phyloP scores from a whole-genome alignment of 2,797 vertebrate genomes.

The Coilia nasus region DNA sequence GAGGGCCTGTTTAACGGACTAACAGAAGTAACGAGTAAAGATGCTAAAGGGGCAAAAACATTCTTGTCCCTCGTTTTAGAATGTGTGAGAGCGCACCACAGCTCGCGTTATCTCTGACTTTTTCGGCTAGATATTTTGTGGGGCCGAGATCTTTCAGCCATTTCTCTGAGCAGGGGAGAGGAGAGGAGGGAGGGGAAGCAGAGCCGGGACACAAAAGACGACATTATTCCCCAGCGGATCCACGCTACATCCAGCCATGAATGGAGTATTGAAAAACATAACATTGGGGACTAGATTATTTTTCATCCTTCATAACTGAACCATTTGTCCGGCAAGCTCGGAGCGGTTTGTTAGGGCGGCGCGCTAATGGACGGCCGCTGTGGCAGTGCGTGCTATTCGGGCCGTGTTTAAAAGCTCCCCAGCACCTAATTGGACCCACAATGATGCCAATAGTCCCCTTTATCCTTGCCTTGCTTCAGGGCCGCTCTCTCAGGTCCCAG shows the following conservation, averaged over 20 bases:
- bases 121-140: constrained; percentile 66
- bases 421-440: constrained; percentile 64
- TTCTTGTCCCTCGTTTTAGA: constrained; percentile 38
- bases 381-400: constrained; percentile 42
- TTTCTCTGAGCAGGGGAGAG: constrained; percentile 74
- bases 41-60: constrained; percentile 41
- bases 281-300: constrained; percentile 84
- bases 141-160: constrained; percentile 83
- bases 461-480: background rate
- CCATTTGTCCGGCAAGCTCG: constrained; percentile 71
- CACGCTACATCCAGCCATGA: constrained; percentile 83
- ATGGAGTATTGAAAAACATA: constrained; percentile 92
- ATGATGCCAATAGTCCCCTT: constrained; percentile 48
- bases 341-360: constrained; percentile 64
- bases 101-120: constrained; percentile 64
- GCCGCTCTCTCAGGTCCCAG: background rate
- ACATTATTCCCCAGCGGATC: constrained; percentile 89
- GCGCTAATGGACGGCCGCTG: constrained; percentile 57
- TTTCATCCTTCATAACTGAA: constrained; percentile 83
- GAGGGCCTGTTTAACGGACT: constrained; percentile 11
- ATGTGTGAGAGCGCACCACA: constrained; percentile 52
- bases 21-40: constrained; percentile 48
- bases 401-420: constrained; percentile 66
- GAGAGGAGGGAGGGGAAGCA: constrained; percentile 77
- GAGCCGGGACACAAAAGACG: constrained; percentile 85